These are phyloP conservation scores for Chionis minor DNA, from an alignment of 2,113 vertebrate genomes.

Conservation along the genomic window DNA sequence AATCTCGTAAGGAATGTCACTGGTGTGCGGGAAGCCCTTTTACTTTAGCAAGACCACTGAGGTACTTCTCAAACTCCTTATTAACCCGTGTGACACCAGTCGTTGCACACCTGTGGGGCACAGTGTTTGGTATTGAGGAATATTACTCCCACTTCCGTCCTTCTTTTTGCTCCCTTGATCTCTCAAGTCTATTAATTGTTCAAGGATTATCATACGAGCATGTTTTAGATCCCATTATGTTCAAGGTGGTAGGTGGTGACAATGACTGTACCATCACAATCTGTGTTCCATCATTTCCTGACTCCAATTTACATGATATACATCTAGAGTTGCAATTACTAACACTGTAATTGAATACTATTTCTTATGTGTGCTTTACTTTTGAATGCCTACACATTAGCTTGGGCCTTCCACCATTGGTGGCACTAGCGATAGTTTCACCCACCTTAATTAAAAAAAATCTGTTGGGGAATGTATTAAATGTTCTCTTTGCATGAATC, in stretches of 20 bases:
- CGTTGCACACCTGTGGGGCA: neutral
- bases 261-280: neutral
- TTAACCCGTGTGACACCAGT: neutral
- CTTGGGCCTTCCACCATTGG: neutral
- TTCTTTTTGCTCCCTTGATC: neutral
- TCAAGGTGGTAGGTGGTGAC: neutral
- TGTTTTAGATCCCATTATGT: neutral
- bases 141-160: neutral
- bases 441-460: neutral
- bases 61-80: neutral
- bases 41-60: neutral
- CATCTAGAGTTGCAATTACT: neutral
- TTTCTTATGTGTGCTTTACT: neutral
- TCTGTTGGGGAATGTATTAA: neutral
- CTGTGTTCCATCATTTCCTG: neutral
- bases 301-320: neutral
- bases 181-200: neutral
- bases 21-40: neutral
- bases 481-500: neutral
- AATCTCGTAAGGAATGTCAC: neutral
- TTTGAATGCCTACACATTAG: neutral
- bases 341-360: neutral
- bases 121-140: neutral
- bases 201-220: neutral
- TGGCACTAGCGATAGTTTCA: neutral